Evolutionary conservation across 2,888 invertebrate genomes (phyloP).

Genomic region (Drosophila maculinotata): DNA sequence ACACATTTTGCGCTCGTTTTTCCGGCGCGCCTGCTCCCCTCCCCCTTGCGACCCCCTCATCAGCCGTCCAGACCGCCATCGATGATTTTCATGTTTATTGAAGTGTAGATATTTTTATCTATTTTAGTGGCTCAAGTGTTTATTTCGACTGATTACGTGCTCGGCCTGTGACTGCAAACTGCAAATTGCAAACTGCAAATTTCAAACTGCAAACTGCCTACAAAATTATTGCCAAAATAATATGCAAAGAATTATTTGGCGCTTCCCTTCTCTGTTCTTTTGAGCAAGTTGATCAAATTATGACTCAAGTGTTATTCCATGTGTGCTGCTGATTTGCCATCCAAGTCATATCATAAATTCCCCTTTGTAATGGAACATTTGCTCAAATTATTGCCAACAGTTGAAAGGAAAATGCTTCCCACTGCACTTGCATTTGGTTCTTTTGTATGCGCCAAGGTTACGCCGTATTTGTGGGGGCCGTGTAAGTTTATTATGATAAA

Average conservation of each 20-base stretch:
- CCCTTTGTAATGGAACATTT: conserved; percentile 39
- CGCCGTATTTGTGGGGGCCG: too few species aligned
- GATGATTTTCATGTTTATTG: conserved; percentile 82
- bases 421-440: conserved; percentile 3
- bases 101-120: conserved; percentile 81
- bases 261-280: conserved; percentile 14
- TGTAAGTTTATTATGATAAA: conserved; percentile 33
- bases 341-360: conserved; percentile 55
- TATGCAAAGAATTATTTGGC: conserved; percentile 37
- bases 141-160: conserved; percentile 78
- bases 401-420: conserved; percentile 41
- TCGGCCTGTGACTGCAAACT: conserved; percentile 23
- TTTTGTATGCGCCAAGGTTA: conserved; percentile 35
- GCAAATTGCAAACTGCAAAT: conserved; percentile 23
- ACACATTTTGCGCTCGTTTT: conserved; percentile 72
- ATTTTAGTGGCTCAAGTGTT: conserved; percentile 79
- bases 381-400: conserved; percentile 43
- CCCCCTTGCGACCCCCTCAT: neutral
- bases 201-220: conserved; percentile 20
- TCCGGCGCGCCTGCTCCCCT: neutral
- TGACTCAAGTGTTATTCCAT: conserved; percentile 52
- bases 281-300: conserved; percentile 66
- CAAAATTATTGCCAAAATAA: conserved; percentile 48
- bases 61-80: conserved; percentile 27
- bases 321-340: conserved; percentile 30